These are phyloP conservation scores for Pedionomus torquatus DNA, from an alignment of 2,113 vertebrate species.

Conservation along the genomic window DNA sequence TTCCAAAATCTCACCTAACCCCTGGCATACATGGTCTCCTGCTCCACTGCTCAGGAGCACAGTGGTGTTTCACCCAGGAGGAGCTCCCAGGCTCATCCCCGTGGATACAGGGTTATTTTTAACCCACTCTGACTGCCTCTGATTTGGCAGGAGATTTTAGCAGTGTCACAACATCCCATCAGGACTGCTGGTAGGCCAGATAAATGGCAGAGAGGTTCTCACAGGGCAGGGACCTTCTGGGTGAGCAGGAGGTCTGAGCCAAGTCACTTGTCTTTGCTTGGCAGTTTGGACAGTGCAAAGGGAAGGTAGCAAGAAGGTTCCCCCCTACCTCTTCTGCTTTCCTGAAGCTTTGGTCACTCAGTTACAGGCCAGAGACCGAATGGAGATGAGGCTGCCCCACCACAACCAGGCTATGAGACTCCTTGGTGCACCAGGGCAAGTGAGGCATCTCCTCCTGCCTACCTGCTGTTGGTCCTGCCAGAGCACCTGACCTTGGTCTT, in stretches of 20 bases:
- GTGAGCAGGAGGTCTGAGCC: not conserved
- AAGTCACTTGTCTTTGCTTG: not conserved
- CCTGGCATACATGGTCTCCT: accelerated
- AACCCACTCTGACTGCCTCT: not conserved
- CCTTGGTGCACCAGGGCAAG: not conserved
- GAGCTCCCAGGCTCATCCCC: not conserved
- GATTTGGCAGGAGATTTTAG: not conserved
- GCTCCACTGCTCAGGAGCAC: accelerated
- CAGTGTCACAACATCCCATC: accelerated
- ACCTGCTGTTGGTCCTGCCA: no score
- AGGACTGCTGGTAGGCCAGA: not conserved
- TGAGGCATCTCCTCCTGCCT: not conserved
- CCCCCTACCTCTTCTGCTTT: not conserved
- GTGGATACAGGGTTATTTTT: not conserved
- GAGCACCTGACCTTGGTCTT: not conserved
- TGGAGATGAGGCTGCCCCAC: accelerated
- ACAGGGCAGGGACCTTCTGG: accelerated
- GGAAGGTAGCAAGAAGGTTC: not conserved
- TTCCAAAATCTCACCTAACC: not conserved
- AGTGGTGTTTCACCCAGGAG: accelerated
- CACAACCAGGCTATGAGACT: accelerated
- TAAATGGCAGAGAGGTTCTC: accelerated
- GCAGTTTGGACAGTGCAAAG: not conserved
- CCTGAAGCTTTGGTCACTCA: not conserved
- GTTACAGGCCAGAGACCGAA: not conserved